These are phyloP conservation scores for Hemibagrus wyckioides DNA, from an alignment of 2,113 vertebrate species.

Conservation along the genomic window DNA sequence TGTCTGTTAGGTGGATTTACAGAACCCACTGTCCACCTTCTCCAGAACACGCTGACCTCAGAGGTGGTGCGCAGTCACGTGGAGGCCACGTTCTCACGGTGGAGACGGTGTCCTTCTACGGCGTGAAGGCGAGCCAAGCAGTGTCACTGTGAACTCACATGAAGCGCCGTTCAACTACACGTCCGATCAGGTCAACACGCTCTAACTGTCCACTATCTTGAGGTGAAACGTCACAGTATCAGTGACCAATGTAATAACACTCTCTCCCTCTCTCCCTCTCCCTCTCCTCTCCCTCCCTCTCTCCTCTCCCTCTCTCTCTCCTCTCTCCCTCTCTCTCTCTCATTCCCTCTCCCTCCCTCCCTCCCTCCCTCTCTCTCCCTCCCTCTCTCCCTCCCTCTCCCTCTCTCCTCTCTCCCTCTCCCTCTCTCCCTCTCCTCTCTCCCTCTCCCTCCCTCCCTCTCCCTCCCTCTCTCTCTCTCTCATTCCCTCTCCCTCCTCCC, in stretches of 20 bases:
- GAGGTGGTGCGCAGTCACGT: slow-evolving; percentile 70
- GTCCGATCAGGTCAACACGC: slow-evolving; percentile 75
- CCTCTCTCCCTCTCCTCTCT: background rate
- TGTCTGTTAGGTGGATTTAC: background rate
- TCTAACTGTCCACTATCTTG: accelerated
- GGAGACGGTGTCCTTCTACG: slow-evolving; percentile 75
- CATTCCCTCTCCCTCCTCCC: too few relatives aligned
- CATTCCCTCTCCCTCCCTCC: too few relatives aligned
- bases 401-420: background rate
- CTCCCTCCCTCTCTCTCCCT: too few relatives aligned
- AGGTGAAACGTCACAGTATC: background rate
- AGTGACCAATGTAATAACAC: background rate
- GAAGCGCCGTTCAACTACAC: slow-evolving; percentile 77
- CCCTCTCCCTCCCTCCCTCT: background rate
- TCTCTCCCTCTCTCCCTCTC: background rate
- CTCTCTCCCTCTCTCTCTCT: background rate
- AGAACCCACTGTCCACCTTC: background rate
- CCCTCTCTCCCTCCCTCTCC: too few relatives aligned
- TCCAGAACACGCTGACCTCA: slow-evolving; percentile 79
- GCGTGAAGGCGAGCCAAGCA: slow-evolving; percentile 73
- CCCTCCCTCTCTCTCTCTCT: too few relatives aligned
- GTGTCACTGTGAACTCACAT: slow-evolving; percentile 77
- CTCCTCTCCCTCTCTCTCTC: too few relatives aligned
- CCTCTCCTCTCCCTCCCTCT: background rate
- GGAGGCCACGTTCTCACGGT: slow-evolving; percentile 74